These are phyloP conservation scores for Chlorops oryzae DNA, from an alignment of 1,140 invertebrate genomes.

Conservation along the genomic window DNA sequence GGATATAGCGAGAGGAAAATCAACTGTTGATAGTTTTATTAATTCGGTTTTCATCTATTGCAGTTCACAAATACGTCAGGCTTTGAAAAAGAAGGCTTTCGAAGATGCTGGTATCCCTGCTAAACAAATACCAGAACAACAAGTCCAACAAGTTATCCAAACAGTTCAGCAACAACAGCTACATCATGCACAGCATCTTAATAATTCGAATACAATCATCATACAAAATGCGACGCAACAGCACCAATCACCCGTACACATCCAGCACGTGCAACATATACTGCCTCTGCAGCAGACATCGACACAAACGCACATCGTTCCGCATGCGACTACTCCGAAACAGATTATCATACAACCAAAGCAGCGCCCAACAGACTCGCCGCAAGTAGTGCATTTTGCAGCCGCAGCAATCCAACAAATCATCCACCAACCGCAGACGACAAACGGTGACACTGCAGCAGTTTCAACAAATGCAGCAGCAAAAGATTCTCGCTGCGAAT, in stretches of 20 bases:
- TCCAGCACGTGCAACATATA: conserved; percentile 22
- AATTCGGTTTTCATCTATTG: conserved; percentile 41
- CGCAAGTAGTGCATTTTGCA: conserved; percentile 10
- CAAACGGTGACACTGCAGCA: conserved; percentile 27
- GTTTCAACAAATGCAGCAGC: conserved; percentile 39
- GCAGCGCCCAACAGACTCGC: conserved; percentile 6
- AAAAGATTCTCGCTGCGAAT: conserved; percentile 28
- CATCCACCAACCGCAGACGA: conserved; percentile 18
- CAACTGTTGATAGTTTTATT: conserved; percentile 4
- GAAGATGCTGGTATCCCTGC: conserved; percentile 84
- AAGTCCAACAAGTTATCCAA: conserved; percentile 43
- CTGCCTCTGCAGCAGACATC: conserved; percentile 17
- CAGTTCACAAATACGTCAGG: conserved; percentile 83
- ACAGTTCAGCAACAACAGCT: conserved; percentile 37
- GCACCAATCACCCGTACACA: conserved; percentile 22
- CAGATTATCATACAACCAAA: conserved; percentile 36
- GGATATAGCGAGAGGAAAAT: conserved; percentile 34
- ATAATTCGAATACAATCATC: conserved; percentile 23
- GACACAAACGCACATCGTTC: conserved; percentile 1
- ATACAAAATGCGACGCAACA: conserved; percentile 12
- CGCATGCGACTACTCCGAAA: conserved; percentile 30
- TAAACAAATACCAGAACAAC: conserved; percentile 55
- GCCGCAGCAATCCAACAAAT: conserved; percentile 13
- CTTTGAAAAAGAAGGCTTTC: conserved; percentile 88
- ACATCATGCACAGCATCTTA: conserved; percentile 20